A percentile compares a stretch with the other conserved stretches of the same genome.
These are phyloP conservation scores for Megaceryle torquata DNA, from an alignment of 2,113 vertebrate species.

Conservation along the genomic window DNA sequence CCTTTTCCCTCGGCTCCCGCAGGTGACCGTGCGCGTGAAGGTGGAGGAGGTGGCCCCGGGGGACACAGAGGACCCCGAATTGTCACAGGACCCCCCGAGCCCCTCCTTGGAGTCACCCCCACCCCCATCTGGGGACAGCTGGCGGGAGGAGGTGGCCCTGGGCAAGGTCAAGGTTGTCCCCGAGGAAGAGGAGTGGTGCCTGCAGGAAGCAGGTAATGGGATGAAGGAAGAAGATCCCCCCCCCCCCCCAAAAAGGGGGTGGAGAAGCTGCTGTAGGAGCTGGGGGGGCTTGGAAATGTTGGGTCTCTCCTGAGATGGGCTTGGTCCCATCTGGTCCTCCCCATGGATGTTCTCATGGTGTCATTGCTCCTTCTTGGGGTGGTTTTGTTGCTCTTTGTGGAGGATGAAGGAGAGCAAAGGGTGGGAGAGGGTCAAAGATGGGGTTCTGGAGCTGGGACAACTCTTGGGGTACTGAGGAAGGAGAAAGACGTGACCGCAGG, in stretches of 20 bases:
- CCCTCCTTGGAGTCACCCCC: rapidly evolving
- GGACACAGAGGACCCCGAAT: rapidly evolving
- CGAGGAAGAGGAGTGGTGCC: background rate
- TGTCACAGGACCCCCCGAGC: background rate
- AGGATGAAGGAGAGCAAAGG: too few species aligned
- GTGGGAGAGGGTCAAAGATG: too few species aligned
- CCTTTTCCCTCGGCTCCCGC: background rate
- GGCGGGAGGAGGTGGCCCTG: background rate
- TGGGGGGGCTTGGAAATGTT: background rate
- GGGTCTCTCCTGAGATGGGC: background rate
- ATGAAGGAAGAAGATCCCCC: background rate
- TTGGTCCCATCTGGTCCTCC: background rate
- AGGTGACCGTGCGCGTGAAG: background rate
- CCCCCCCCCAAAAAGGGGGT: too few species aligned
- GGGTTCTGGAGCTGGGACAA: too few species aligned
- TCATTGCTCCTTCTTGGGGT: too few species aligned
- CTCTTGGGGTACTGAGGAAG: too few species aligned
- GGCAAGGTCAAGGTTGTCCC: background rate
- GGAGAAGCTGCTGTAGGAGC: background rate
- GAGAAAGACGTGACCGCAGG: too few species aligned
- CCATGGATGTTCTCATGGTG: too few species aligned
- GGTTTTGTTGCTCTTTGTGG: too few species aligned
- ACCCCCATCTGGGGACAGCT: too few species aligned
- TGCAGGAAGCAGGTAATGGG: background rate
- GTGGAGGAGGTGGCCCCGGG: background rate